A percentile compares a stretch with the other conserved stretches of the same genome.
These are phyloP conservation scores for Dendrocopos noguchii DNA, from an alignment of 2,113 vertebrate genomes.

Conservation along the genomic window DNA sequence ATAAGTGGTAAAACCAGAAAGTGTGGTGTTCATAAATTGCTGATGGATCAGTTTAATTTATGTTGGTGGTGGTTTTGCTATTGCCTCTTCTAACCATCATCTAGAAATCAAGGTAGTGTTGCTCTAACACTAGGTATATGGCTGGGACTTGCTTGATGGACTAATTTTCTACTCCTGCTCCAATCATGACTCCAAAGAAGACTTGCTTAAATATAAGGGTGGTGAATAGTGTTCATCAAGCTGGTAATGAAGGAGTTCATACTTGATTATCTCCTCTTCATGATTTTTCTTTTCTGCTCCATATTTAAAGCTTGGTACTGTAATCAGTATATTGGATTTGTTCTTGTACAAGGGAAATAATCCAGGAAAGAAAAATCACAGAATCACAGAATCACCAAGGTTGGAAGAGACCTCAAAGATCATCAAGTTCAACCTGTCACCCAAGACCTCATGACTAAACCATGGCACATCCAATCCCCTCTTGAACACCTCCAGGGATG, in stretches of 20 bases:
- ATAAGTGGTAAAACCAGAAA: constrained; percentile 25
- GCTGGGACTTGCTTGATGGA: not conserved
- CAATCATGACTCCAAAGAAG: not conserved
- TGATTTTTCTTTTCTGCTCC: not conserved
- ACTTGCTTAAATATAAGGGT: not conserved
- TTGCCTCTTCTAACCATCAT: not conserved
- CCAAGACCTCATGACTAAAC: too few relatives aligned
- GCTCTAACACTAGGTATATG: not conserved
- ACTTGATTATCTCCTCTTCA: not conserved
- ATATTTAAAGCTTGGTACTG: not conserved
- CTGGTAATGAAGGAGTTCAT: not conserved
- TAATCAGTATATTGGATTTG: not conserved
- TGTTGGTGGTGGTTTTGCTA: not conserved
- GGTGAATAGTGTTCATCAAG: not conserved
- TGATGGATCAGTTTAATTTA: not conserved
- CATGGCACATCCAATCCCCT: too few relatives aligned
- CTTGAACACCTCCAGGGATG: too few relatives aligned
- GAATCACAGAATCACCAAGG: too few relatives aligned
- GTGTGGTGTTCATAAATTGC: constrained; percentile 39
- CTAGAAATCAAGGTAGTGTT: not conserved
- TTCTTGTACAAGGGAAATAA: not conserved
- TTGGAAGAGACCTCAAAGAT: too few relatives aligned
- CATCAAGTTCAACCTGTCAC: too few relatives aligned
- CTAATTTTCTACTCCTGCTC: not conserved
- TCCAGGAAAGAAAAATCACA: not conserved